Percentiles rank a stretch among this genome's conserved stretches.
Conservation (phyloP, 2,888 invertebrate species). For the Acheta domesticus region DNA sequence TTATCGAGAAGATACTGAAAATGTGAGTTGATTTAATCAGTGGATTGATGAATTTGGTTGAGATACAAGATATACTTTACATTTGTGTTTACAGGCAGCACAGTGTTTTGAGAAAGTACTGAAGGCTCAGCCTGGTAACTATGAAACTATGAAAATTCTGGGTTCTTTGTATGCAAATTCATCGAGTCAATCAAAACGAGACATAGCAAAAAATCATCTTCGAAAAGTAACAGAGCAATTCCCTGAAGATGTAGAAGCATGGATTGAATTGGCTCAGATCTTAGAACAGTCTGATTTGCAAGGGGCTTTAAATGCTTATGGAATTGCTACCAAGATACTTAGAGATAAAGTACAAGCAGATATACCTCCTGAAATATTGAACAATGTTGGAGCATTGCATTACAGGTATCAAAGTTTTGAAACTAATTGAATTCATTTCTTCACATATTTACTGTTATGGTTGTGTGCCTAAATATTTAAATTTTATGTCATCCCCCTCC, state of each 20-base stretch:
- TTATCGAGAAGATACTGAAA: conserved; percentile 90
- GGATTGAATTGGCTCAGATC: conserved; percentile 98
- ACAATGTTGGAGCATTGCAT: conserved; percentile 94
- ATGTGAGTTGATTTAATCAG: conserved; percentile 57
- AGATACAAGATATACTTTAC: not conserved
- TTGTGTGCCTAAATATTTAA: not conserved
- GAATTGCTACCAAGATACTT: conserved; percentile 86
- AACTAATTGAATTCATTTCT: not conserved
- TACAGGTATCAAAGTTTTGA: conserved; percentile 54
- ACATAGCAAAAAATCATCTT: conserved; percentile 89
- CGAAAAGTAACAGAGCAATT: conserved; percentile 95
- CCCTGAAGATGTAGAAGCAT: conserved; percentile 97
- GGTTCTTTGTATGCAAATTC: conserved; percentile 95
- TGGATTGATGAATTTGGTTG: not conserved
- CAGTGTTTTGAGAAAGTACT: conserved; percentile 98
- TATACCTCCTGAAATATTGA: conserved; percentile 95
- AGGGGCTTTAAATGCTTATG: conserved; percentile 87
- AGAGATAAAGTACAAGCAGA: conserved; percentile 90
- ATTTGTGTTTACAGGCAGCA: conserved; percentile 66
- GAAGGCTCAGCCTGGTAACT: conserved; percentile 95
- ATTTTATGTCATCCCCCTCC: not conserved
- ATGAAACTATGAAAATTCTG: conserved; percentile 98
- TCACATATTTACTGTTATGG: not conserved
- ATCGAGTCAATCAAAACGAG: conserved; percentile 81
- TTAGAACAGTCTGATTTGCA: conserved; percentile 90